Conservation (phyloP, 2,888 invertebrate genomes). For the Cylindroiulus punctatus region DNA sequence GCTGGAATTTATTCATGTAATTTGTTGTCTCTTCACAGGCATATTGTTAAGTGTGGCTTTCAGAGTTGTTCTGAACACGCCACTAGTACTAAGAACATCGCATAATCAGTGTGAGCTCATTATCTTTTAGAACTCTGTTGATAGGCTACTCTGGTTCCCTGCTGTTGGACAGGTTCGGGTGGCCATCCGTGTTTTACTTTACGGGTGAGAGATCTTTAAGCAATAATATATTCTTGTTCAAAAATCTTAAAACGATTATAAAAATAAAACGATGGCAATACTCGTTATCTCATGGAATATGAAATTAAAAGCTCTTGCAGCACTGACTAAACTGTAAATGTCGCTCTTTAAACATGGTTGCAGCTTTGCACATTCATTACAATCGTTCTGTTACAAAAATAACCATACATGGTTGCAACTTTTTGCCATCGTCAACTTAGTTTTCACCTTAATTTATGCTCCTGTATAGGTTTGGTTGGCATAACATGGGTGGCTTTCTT, state of each 20-base stretch:
- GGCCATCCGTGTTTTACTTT: constrained; percentile 74
- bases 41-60: not conserved
- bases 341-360: no score
- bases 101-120: not conserved
- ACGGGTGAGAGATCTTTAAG: constrained; percentile 67
- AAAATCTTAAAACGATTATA: no score
- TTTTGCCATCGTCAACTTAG: no score
- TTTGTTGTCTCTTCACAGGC: not conserved
- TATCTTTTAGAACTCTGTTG: constrained; percentile 69
- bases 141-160: constrained; percentile 76
- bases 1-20: constrained; percentile 3
- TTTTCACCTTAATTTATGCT: not conserved
- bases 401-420: no score
- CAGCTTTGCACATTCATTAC: no score
- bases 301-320: no score
- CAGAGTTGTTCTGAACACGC: not conserved
- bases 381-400: no score
- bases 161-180: constrained; percentile 73
- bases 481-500: constrained; percentile 71
- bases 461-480: constrained; percentile 69
- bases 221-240: no score
- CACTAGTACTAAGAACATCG: not conserved
- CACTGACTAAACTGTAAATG: no score
- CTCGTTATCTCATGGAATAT: no score
- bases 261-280: no score